Percentiles rank a stretch among this genome's conserved stretches.
Evolutionary conservation across 2,113 vertebrate genomes (phyloP).

Genomic region (Mormoops blainvillei): DNA sequence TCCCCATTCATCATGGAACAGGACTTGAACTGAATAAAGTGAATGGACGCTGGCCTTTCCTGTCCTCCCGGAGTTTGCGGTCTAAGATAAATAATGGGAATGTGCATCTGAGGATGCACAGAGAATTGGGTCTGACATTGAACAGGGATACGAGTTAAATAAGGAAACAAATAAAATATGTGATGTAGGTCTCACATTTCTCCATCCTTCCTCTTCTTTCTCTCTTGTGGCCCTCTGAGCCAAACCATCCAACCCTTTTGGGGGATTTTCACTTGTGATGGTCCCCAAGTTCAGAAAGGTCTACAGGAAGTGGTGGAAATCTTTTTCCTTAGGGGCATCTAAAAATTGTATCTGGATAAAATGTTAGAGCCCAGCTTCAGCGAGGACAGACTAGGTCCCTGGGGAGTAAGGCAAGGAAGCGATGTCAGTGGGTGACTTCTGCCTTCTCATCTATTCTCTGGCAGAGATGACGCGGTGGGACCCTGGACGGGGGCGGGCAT

Average conservation of each 20-base stretch:
- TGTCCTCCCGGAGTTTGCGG: background rate
- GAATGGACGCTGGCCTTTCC: background rate
- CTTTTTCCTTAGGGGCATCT: slow-evolving; percentile 54
- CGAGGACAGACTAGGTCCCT: background rate
- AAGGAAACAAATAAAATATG: slow-evolving; percentile 8
- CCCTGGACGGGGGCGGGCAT: background rate
- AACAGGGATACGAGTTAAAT: background rate
- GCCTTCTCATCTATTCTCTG: background rate
- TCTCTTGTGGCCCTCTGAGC: background rate
- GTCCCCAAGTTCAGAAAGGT: slow-evolving; percentile 47
- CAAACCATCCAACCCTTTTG: background rate
- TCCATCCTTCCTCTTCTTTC: background rate
- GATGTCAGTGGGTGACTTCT: background rate
- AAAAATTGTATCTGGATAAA: slow-evolving; percentile 57
- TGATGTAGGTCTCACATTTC: background rate
- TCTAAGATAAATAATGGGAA: background rate
- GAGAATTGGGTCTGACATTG: background rate
- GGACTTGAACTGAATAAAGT: background rate
- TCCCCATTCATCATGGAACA: slow-evolving; percentile 3
- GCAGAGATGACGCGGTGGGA: background rate
- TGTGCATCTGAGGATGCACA: background rate
- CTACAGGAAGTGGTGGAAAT: slow-evolving; percentile 48
- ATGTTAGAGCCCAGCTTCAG: background rate
- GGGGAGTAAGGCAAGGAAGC: slow-evolving; percentile 8
- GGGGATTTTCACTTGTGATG: slow-evolving; percentile 25